Base-by-base conservation (phyloP, 2,888 invertebrate species). In the Corythucha ciliata region DNA sequence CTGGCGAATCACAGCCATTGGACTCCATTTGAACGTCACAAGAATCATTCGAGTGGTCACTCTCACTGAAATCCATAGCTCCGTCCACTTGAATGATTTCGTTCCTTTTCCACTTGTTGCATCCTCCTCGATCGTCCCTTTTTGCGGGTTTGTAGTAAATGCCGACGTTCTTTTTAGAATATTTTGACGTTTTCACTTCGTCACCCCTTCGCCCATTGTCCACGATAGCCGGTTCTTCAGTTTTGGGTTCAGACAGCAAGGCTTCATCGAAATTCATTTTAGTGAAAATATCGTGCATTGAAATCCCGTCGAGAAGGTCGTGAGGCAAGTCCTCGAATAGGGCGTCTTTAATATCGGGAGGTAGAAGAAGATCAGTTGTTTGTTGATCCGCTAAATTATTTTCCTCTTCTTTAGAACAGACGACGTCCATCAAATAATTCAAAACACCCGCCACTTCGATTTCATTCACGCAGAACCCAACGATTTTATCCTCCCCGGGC, bases 311-410 rank as follows among this genome's bases (percentile, higher is more conserved):
- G 22, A 87, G 69, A 48, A 87, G 71, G 65, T 87, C 87, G 62
- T 85, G 84, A 22, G 86, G 85, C 22, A 88, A 69, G 64, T 88
- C 88, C 71, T 87, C 83, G 62, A 87, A 83, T 65, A 88, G 86
- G 8, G 86, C 86, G 65, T 88, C 87, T 64, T 86, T 84, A 3
- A 87, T 75, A 71, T 88, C 88, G 0, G 86, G 87, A n/a, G 87
- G 85, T 29, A 29, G n/a, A 45, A 88, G 68, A 8, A 88, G 69
- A 67, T 87, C 86, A 51, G 83, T 80, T 61, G 78, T 83, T 64
- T 86, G 85, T 66, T 81, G 81, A 60, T 83, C 83, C 1, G 73
- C 71, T 4, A 69, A 60, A 61, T 77, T 79, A 21, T 46, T 56
- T 25, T 59, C 73, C 48, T 77, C 75, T 63, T 82, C 81, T 65